phyloP scores from a whole-genome alignment of 1,140 invertebrate genomes.

The Aphidius ervi region DNA sequence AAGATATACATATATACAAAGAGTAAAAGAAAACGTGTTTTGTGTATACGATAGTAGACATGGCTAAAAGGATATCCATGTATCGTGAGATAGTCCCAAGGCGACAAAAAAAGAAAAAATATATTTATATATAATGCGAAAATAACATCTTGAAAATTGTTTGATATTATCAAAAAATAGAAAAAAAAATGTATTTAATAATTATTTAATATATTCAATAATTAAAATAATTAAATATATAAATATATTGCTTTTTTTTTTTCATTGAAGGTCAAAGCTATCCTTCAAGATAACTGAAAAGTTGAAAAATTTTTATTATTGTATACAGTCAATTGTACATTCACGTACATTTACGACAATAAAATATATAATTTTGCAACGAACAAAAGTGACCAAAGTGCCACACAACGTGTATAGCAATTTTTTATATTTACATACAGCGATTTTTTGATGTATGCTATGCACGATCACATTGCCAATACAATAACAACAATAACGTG shows the following conservation, averaged over 20 bases:
- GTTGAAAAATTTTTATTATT: too few species aligned
- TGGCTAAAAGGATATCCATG: constrained; percentile 43
- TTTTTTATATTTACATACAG: too few species aligned
- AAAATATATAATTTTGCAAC: too few species aligned
- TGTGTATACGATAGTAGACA: constrained; percentile 6
- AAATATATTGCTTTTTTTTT: too few species aligned
- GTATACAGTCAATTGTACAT: constrained; percentile 3
- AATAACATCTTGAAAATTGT: constrained; percentile 16
- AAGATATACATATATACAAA: neutral
- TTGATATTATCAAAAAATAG: constrained; percentile 7
- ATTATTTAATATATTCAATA: neutral
- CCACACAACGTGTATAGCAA: too few species aligned
- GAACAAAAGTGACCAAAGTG: too few species aligned
- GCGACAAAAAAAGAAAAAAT: constrained; percentile 23
- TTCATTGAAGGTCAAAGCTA: too few species aligned
- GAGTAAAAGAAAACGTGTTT: constrained; percentile 6
- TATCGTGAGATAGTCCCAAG: constrained; percentile 34
- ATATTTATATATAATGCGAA: neutral
- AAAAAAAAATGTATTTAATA: constrained; percentile 1
- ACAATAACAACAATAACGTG: too few species aligned
- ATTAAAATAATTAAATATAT: neutral
- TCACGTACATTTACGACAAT: too few species aligned
- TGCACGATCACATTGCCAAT: too few species aligned
- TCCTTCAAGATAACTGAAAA: too few species aligned
- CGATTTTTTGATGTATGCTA: too few species aligned